Evolutionary conservation across 2,888 invertebrate species (phyloP).

Genomic region (Euspilapteryx auroguttella): DNA sequence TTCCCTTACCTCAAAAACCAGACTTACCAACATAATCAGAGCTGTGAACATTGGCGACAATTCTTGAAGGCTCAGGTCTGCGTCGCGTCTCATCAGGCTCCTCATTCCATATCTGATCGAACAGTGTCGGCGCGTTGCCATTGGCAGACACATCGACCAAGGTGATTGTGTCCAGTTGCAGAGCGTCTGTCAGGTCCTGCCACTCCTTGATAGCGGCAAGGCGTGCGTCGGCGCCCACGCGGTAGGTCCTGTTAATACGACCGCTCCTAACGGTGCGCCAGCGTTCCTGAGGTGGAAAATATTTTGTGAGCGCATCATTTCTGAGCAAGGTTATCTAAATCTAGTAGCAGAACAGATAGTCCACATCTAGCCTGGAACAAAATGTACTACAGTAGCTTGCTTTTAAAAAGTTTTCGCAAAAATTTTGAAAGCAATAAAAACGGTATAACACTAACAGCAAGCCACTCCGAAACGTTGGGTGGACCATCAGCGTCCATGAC

Average conservation of each 20-base stretch:
- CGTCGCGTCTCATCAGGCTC: constrained; percentile 27
- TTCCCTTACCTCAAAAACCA: not conserved
- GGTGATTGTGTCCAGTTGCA: constrained; percentile 52
- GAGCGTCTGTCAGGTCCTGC: constrained; percentile 60
- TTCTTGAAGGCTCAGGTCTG: constrained; percentile 62
- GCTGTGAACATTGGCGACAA: constrained; percentile 65
- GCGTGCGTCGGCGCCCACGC: constrained; percentile 76
- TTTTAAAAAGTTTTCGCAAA: too few relatives aligned
- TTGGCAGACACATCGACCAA: constrained; percentile 39
- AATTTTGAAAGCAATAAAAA: too few relatives aligned
- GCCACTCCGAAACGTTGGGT: constrained; percentile 70
- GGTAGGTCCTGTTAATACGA: too few relatives aligned
- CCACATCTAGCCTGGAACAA: too few relatives aligned
- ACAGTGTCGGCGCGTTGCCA: constrained; percentile 68
- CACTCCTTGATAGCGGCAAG: constrained; percentile 70
- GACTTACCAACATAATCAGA: constrained; percentile 59
- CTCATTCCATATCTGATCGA: constrained; percentile 78
- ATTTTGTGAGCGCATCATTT: too few relatives aligned
- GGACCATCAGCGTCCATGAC: constrained; percentile 81
- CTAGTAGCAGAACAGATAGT: too few relatives aligned
- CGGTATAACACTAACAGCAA: constrained; percentile 46
- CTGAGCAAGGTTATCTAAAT: too few relatives aligned
- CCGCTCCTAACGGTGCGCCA: constrained; percentile 38
- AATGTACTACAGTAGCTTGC: too few relatives aligned
- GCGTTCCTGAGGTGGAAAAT: too few relatives aligned